Conservation (phyloP, 2,888 invertebrate species). For the Cheilosia urbana region DNA sequence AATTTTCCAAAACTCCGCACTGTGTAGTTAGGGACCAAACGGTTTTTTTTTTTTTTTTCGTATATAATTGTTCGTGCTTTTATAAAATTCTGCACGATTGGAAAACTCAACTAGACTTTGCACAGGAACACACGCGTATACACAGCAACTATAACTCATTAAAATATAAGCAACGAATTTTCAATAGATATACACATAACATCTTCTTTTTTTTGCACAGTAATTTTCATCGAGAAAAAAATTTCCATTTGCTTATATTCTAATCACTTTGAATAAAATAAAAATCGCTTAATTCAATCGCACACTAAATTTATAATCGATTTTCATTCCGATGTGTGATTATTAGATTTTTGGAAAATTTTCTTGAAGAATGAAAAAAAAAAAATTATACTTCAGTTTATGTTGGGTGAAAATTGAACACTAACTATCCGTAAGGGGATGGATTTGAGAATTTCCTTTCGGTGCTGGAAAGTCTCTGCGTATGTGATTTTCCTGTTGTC, state of each 20-base stretch:
- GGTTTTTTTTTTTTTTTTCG: background rate
- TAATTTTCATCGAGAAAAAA: slow-evolving; percentile 47
- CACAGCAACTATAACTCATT: slow-evolving; percentile 34
- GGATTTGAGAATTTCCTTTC: slow-evolving; percentile 56
- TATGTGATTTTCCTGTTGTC: slow-evolving; percentile 31
- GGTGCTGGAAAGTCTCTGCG: slow-evolving; percentile 43
- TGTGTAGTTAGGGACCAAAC: background rate
- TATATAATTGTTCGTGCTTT: background rate
- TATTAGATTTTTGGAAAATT: slow-evolving; percentile 13
- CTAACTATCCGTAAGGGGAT: slow-evolving; percentile 57
- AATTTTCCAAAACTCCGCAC: background rate
- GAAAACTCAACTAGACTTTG: slow-evolving; percentile 11
- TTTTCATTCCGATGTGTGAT: slow-evolving; percentile 14
- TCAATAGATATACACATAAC: slow-evolving; percentile 53
- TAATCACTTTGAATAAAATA: background rate
- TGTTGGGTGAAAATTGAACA: slow-evolving; percentile 45
- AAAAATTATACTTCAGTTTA: slow-evolving; percentile 46
- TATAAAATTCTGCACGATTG: slow-evolving; percentile 10
- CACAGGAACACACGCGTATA: slow-evolving; percentile 31
- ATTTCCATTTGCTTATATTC: slow-evolving; percentile 19
- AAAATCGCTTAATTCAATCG: slow-evolving; percentile 8
- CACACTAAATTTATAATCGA: slow-evolving; percentile 18
- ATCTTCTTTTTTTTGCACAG: slow-evolving; percentile 48
- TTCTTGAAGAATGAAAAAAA: slow-evolving; percentile 18
- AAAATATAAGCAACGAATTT: slow-evolving; percentile 48